A percentile compares a stretch with the other conserved stretches of the same genome.
These are phyloP conservation scores for Tympanuchus pallidicinctus DNA, from an alignment of 2,113 vertebrate species.

Conservation along the genomic window DNA sequence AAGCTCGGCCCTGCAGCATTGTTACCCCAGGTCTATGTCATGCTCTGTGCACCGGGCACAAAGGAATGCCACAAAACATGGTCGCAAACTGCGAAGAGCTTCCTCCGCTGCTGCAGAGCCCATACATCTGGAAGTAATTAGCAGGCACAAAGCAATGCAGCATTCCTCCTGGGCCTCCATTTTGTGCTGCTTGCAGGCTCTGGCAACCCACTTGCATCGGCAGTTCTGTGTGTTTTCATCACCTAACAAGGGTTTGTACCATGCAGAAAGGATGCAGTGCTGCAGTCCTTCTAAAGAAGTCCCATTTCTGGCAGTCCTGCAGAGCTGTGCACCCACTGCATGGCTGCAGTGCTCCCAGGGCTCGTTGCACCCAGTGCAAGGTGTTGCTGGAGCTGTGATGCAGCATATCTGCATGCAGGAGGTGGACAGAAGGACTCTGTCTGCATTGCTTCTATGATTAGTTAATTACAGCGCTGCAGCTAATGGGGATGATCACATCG, in stretches of 20 bases:
- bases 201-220: accelerated
- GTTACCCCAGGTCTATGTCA: neutral
- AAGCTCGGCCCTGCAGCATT: neutral
- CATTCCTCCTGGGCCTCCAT: neutral
- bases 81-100: neutral
- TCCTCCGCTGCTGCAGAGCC: neutral
- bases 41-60: neutral
- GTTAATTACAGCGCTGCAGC: neutral
- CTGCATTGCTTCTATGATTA: neutral
- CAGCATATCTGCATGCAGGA: neutral
- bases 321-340: neutral
- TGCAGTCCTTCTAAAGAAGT: neutral
- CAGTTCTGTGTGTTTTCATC: accelerated
- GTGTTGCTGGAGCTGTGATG: neutral
- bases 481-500: too few species aligned
- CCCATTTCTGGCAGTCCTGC: neutral
- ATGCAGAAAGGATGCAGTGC: accelerated
- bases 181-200: neutral
- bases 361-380: neutral
- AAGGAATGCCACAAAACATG: neutral
- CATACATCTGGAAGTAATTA: neutral
- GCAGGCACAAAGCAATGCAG: neutral
- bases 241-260: accelerated
- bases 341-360: neutral
- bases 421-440: neutral